Evolutionary conservation across 1,140 invertebrate species (phyloP).

Genomic region (Phocides pigmalion): DNA sequence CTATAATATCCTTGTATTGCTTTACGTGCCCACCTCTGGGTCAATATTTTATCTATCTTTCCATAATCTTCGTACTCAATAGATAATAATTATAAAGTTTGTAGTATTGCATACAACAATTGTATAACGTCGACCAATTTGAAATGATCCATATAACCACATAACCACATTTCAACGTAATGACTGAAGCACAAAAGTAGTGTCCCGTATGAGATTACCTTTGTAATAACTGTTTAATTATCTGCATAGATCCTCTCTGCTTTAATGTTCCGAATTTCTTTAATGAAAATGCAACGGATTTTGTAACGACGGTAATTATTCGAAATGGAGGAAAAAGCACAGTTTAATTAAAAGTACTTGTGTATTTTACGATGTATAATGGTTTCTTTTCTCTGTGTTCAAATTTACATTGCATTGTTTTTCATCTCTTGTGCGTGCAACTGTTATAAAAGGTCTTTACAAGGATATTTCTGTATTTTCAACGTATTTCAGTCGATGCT

Average conservation of each 20-base stretch:
- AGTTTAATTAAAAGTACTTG: conserved; percentile 24
- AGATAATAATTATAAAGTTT: too few species aligned
- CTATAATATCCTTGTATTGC: too few species aligned
- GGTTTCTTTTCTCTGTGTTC: conserved; percentile 2
- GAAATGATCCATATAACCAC: too few species aligned
- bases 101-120: too few species aligned
- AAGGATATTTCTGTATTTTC: too few species aligned
- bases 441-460: too few species aligned
- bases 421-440: too few species aligned
- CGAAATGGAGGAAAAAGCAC: conserved; percentile 11
- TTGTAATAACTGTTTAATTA: conserved; percentile 21
- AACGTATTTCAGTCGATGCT: too few species aligned
- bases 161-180: neutral
- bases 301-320: conserved; percentile 21
- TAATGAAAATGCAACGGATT: conserved; percentile 23
- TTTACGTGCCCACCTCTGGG: too few species aligned
- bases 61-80: too few species aligned
- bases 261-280: conserved; percentile 9
- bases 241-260: conserved; percentile 8
- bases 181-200: neutral
- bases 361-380: conserved; percentile 11
- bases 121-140: too few species aligned
- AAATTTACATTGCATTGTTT: neutral
- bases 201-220: conserved; percentile 6
- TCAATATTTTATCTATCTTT: too few species aligned